These are phyloP conservation scores for Leuciscus idus DNA, from an alignment of 2,113 vertebrate species.

Conservation along the genomic window DNA sequence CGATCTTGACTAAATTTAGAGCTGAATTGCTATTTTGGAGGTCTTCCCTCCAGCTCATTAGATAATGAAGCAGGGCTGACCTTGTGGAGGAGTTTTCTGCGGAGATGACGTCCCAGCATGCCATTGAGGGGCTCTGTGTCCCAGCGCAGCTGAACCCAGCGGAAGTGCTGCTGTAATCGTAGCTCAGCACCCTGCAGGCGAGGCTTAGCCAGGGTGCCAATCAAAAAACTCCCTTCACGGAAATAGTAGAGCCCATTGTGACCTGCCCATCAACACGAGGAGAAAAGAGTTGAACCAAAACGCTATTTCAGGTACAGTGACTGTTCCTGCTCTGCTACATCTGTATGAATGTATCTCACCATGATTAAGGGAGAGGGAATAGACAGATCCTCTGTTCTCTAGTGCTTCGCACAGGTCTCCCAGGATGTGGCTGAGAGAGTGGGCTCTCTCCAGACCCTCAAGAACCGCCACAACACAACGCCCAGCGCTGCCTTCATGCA, in stretches of 20 bases:
- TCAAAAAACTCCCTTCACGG: conserved; percentile 85
- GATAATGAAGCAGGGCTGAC: conserved; percentile 67
- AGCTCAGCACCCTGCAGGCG: conserved; percentile 89
- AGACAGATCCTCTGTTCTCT: conserved; percentile 83
- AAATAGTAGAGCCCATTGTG: conserved; percentile 85
- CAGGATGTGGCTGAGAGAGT: conserved; percentile 84
- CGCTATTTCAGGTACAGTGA: not conserved
- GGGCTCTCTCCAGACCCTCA: conserved; percentile 87
- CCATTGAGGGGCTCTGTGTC: conserved; percentile 89
- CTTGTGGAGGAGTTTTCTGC: conserved; percentile 86
- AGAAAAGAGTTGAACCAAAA: not conserved
- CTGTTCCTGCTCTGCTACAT: not conserved
- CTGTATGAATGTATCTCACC: conserved; percentile 69
- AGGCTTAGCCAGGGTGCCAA: conserved; percentile 86
- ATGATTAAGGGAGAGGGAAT: conserved; percentile 77
- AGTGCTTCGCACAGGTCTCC: conserved; percentile 89
- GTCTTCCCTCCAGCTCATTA: conserved; percentile 16
- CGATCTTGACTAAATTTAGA: conserved; percentile 18
- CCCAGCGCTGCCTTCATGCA: conserved; percentile 69
- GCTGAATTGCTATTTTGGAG: conserved; percentile 24
- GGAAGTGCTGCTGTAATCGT: conserved; percentile 92
- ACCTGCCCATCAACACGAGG: conserved; percentile 66
- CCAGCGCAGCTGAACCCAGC: conserved; percentile 94
- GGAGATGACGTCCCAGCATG: conserved; percentile 86
- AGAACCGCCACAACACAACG: conserved; percentile 85